phyloP scores from a whole-genome alignment of 1,140 invertebrate genomes.

The Drosophila sucinea region DNA sequence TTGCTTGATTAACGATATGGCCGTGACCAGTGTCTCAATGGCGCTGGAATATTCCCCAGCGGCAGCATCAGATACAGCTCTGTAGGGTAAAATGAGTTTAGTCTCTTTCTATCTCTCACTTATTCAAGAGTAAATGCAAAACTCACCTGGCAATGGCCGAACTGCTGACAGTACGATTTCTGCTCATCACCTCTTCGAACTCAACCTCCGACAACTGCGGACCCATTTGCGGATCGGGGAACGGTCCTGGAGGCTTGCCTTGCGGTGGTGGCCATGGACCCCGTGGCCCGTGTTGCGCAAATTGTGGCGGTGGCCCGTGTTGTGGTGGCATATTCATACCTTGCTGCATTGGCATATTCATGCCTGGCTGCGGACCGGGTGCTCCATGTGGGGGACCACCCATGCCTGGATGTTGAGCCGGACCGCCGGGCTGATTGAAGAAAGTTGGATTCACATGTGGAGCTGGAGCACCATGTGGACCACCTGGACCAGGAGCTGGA shows the following conservation, averaged over 20 bases:
- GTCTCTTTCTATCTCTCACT: too few species aligned
- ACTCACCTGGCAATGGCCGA: slow-evolving; percentile 92
- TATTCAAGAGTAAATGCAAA: too few species aligned
- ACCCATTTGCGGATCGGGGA: slow-evolving; percentile 84
- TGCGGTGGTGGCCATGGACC: slow-evolving; percentile 78
- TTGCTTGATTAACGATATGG: slow-evolving; percentile 99
- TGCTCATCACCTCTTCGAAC: slow-evolving; percentile 99
- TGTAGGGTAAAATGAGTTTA: slow-evolving; percentile 33
- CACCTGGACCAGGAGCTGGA: slow-evolving; percentile 84
- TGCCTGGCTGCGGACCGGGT: slow-evolving; percentile 85
- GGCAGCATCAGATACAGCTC: slow-evolving; percentile 98
- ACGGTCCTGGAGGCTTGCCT: slow-evolving; percentile 85
- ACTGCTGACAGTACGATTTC: slow-evolving; percentile 98
- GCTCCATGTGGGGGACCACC: slow-evolving; percentile 86
- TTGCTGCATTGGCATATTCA: slow-evolving; percentile 85
- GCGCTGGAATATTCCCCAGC: slow-evolving; percentile 98
- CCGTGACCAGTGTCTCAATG: slow-evolving; percentile 99
- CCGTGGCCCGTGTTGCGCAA: slow-evolving; percentile 84
- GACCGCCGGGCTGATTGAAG: slow-evolving; percentile 90
- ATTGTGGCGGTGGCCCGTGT: slow-evolving; percentile 86
- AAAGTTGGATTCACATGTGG: slow-evolving; percentile 98
- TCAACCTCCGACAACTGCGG: slow-evolving; percentile 94
- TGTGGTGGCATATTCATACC: slow-evolving; percentile 85
- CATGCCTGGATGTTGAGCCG: slow-evolving; percentile 86
- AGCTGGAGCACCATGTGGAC: slow-evolving; percentile 89